These are phyloP conservation scores for Sturmia bella DNA, from an alignment of 2,888 invertebrate genomes.

Conservation along the genomic window DNA sequence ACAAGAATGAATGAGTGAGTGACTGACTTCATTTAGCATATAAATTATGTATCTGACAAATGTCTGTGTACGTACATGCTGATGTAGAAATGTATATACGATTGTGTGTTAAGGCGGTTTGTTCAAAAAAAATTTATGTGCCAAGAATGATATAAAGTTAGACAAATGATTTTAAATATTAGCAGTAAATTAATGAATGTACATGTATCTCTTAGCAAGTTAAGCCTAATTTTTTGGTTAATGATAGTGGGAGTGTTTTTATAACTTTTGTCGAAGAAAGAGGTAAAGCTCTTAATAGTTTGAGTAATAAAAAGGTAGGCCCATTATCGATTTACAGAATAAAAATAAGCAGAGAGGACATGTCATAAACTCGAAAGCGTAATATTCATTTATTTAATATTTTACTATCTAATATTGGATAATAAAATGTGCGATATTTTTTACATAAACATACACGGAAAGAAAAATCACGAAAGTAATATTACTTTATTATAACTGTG, in stretches of 20 bases:
- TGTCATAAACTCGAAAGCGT: too few species aligned
- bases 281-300: too few species aligned
- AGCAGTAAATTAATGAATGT: conserved; percentile 26
- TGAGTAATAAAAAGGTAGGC: too few species aligned
- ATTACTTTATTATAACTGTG: too few species aligned
- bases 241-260: neutral
- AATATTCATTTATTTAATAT: too few species aligned
- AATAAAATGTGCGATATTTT: too few species aligned
- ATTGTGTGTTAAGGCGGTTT: conserved; percentile 54
- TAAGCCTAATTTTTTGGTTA: neutral
- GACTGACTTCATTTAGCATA: conserved; percentile 69
- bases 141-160: conserved; percentile 41
- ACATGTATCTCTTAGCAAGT: neutral
- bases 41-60: conserved; percentile 72
- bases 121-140: conserved; percentile 54
- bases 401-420: too few species aligned
- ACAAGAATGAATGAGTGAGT: conserved; percentile 4
- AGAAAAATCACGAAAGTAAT: too few species aligned
- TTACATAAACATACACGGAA: too few species aligned
- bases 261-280: neutral
- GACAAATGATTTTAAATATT: conserved; percentile 62
- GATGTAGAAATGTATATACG: conserved; percentile 61
- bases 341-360: too few species aligned
- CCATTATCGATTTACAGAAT: too few species aligned
- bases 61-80: too few species aligned